Evolutionary conservation across 1,140 invertebrate species (phyloP), one percentile per base, ranked within the genome.

Genomic region (Bradynema listronoti): DNA sequence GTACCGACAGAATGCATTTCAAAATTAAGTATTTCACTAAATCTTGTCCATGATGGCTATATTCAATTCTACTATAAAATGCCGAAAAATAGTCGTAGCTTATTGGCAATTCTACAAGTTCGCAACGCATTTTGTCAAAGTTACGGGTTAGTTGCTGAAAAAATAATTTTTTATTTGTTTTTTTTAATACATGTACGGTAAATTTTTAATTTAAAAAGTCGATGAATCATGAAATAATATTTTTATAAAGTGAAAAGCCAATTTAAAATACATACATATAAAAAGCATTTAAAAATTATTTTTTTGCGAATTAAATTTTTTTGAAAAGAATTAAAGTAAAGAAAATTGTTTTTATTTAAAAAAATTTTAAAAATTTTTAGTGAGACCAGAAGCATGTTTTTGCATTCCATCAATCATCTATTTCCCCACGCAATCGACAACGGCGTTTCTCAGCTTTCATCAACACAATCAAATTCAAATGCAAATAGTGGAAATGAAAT

Each of bases 101-200:
- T 69, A 42, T 42, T 72, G 14, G 30, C 63, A 14, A 58, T 56
- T 39, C 58, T 76, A 1, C 65, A 66, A 41, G 70, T 74, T 16
- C 46, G 63, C 32, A 78, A 77, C 50, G 70, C 77, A 51, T 75
- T 78, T 29, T 77, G 74, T 45, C 73, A 77, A 63, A 74, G 61
- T 34, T 76, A 77, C 41, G 56, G 71, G 30, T 49, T 4, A 27
- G 27, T 3, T 58, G 27, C 24, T 29, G n/a, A n/a, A n/a, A n/a
- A n/a, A n/a, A n/a, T n/a, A n/a, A n/a, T n/a, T n/a, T n/a, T n/a
- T n/a, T n/a, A n/a, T n/a, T n/a, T n/a, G n/a, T n/a, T n/a, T n/a
- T n/a, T n/a, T n/a, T n/a, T n/a, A n/a, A n/a, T n/a, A n/a, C n/a
- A n/a, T n/a, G n/a, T n/a, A n/a, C n/a, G n/a, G n/a, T n/a, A n/a